phyloP scores from a whole-genome alignment of 2,888 invertebrate species.

The Ormyrus rosae region DNA sequence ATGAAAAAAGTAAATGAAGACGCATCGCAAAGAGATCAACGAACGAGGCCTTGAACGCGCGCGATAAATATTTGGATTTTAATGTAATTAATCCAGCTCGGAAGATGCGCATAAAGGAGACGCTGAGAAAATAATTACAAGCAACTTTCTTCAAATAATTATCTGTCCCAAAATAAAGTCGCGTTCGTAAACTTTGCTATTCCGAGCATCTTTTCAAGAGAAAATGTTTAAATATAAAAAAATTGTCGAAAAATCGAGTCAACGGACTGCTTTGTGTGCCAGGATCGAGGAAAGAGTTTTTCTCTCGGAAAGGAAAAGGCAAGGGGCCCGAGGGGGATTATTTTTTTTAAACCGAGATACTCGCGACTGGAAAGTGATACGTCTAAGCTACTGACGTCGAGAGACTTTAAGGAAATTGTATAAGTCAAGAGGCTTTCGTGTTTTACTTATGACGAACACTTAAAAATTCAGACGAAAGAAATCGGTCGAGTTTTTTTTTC shows the following conservation, averaged over 20 bases:
- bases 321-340: neutral
- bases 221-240: neutral
- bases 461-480: conserved; percentile 4
- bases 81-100: neutral
- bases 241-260: too few relatives aligned
- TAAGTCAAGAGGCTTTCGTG: conserved; percentile 35
- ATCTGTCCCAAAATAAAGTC: neutral
- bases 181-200: neutral
- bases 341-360: conserved; percentile 24
- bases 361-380: conserved; percentile 13
- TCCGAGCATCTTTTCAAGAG: neutral
- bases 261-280: too few relatives aligned
- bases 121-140: conserved; percentile 33
- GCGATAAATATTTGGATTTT: conserved; percentile 46
- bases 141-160: conserved; percentile 5
- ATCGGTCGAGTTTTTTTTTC: neutral
- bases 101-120: conserved; percentile 14
- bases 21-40: conserved; percentile 18
- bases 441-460: conserved; percentile 39
- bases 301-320: neutral
- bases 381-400: conserved; percentile 25
- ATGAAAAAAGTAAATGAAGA: neutral
- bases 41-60: neutral
- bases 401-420: conserved; percentile 30
- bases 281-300: neutral